Conservation (phyloP, 2,888 invertebrate genomes). For the Heliconius aoede region DNA sequence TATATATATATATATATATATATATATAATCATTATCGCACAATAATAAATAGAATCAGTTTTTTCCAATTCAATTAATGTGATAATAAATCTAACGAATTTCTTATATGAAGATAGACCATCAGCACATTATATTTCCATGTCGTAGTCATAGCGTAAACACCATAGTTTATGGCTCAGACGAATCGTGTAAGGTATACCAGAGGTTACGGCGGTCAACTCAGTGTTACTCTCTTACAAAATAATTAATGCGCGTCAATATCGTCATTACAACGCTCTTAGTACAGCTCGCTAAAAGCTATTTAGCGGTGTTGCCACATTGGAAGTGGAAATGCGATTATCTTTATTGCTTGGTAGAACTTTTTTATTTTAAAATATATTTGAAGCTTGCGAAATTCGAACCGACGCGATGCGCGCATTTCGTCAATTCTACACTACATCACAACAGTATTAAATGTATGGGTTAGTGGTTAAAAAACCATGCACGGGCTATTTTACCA, state of each 20-base stretch:
- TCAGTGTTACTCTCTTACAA: slow-evolving; percentile 41
- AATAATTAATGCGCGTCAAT: slow-evolving; percentile 67
- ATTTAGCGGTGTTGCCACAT: slow-evolving; percentile 39
- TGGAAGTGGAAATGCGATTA: slow-evolving; percentile 44
- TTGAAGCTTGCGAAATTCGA: too few relatives aligned
- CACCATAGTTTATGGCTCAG: slow-evolving; percentile 24
- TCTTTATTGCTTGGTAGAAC: background rate
- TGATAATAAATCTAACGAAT: background rate
- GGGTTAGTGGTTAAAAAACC: too few relatives aligned
- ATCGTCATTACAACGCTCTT: slow-evolving; percentile 51
- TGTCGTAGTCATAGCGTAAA: slow-evolving; percentile 21
- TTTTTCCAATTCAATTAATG: too few relatives aligned
- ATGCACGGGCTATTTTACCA: too few relatives aligned
- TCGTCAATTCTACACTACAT: too few relatives aligned
- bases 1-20: too few relatives aligned
- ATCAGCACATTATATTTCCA: background rate
- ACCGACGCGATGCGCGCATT: too few relatives aligned
- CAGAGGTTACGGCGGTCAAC: slow-evolving; percentile 42
- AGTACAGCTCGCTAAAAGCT: slow-evolving; percentile 62
- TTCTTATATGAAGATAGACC: background rate
- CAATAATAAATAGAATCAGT: background rate
- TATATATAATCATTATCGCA: background rate
- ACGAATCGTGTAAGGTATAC: slow-evolving; percentile 27
- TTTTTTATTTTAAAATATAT: too few relatives aligned
- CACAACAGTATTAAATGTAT: too few relatives aligned